These are phyloP conservation scores for Periphyllus acericola DNA, from an alignment of 2,888 invertebrate species.

Conservation along the genomic window DNA sequence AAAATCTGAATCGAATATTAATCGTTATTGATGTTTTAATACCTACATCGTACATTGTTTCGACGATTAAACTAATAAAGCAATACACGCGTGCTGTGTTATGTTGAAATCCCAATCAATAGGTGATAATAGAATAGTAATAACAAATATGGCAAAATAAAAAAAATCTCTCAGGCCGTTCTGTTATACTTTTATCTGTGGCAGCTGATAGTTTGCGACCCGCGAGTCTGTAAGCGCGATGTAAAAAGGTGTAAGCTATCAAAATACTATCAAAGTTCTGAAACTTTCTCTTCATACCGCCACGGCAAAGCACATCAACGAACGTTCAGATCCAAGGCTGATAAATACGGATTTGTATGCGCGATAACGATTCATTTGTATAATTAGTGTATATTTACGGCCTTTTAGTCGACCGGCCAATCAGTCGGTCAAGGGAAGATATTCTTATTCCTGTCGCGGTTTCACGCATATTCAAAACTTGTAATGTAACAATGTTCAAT, in stretches of 20 bases:
- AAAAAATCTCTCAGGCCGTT: too few relatives aligned
- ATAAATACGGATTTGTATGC: conserved; percentile 46
- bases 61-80: background rate
- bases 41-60: background rate
- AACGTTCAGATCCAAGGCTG: conserved; percentile 21
- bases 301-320: background rate
- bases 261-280: background rate
- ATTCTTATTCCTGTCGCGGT: conserved; percentile 29
- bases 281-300: background rate
- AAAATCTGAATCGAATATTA: conserved; percentile 21
- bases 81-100: background rate
- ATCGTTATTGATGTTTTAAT: background rate
- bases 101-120: background rate
- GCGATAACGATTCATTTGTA: conserved; percentile 2
- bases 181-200: too few relatives aligned
- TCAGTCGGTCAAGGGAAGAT: conserved; percentile 49
- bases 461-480: background rate
- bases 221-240: background rate
- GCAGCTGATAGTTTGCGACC: background rate
- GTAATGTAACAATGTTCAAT: background rate
- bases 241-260: background rate
- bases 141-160: background rate
- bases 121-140: background rate
- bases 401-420: conserved; percentile 17
- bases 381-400: background rate